These are phyloP conservation scores for Panthera uncia DNA, from an alignment of 2,113 vertebrate genomes.

Conservation along the genomic window DNA sequence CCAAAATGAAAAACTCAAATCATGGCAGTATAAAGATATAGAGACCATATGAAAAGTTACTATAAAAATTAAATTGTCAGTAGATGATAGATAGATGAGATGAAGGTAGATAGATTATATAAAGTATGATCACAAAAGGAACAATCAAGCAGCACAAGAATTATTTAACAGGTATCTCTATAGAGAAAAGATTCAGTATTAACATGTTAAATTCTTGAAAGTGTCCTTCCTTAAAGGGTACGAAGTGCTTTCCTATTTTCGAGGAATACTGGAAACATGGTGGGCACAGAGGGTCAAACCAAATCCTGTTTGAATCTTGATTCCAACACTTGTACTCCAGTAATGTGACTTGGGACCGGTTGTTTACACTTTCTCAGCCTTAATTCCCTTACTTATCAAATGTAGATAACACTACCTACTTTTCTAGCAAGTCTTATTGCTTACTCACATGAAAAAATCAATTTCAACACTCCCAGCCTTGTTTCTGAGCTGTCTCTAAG, in stretches of 20 bases:
- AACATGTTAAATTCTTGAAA: neutral
- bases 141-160: neutral
- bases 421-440: neutral
- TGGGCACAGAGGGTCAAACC: neutral
- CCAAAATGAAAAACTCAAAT: constrained; percentile 40
- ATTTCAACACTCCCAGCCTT: neutral
- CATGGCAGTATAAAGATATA: neutral
- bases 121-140: constrained; percentile 15
- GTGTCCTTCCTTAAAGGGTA: neutral
- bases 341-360: neutral
- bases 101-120: neutral
- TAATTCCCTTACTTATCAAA: neutral
- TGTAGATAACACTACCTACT: neutral
- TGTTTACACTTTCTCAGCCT: neutral
- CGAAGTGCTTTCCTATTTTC: neutral
- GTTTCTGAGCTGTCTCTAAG: neutral
- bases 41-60: constrained; percentile 9
- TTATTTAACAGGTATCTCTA: neutral
- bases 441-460: neutral
- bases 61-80: constrained; percentile 56
- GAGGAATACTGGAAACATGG: neutral
- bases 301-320: neutral
- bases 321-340: neutral
- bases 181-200: constrained; percentile 10
- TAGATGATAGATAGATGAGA: neutral